phyloP scores from a whole-genome alignment of 2,113 vertebrate species.

The Aldabrachelys gigantea region DNA sequence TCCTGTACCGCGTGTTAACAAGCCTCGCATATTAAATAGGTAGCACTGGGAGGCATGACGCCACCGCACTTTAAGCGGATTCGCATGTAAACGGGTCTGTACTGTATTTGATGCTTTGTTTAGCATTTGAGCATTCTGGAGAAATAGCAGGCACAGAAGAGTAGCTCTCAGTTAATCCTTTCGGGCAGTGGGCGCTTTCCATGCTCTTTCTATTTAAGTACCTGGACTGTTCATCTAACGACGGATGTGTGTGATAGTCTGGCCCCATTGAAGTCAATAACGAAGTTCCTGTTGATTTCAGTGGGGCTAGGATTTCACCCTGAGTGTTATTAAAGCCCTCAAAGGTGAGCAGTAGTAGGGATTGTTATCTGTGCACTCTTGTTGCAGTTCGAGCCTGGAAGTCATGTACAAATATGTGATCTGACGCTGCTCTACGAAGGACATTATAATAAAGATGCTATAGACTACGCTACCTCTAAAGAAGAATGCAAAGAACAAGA shows the following conservation, averaged over 20 bases:
- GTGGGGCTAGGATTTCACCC: no score
- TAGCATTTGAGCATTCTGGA: not conserved
- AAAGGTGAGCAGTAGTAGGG: not conserved
- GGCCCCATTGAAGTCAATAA: not conserved
- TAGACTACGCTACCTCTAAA: slow-evolving; percentile 2
- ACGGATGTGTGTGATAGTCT: not conserved
- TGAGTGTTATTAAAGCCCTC: not conserved
- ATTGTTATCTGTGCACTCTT: not conserved
- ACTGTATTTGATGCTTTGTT: not conserved
- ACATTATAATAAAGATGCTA: slow-evolving; percentile 2
- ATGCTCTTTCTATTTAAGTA: not conserved
- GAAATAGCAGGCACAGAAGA: not conserved
- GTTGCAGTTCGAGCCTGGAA: not conserved
- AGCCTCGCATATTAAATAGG: no score
- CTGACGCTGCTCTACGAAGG: slow-evolving; percentile 16
- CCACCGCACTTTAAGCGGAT: no score
- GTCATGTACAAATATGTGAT: slow-evolving; percentile 16
- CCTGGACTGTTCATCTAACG: not conserved
- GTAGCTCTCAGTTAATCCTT: not conserved
- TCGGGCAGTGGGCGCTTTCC: not conserved
- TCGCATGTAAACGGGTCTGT: no score
- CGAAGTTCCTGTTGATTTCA: no score
- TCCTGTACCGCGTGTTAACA: no score
- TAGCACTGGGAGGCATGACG: no score
- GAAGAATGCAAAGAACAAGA: slow-evolving; percentile 37